Evolutionary conservation across 2,797 vertebrate genomes (phyloP), one percentile per base, ranked within the genome.

Genomic region (Cyprinodon diabolis): DNA sequence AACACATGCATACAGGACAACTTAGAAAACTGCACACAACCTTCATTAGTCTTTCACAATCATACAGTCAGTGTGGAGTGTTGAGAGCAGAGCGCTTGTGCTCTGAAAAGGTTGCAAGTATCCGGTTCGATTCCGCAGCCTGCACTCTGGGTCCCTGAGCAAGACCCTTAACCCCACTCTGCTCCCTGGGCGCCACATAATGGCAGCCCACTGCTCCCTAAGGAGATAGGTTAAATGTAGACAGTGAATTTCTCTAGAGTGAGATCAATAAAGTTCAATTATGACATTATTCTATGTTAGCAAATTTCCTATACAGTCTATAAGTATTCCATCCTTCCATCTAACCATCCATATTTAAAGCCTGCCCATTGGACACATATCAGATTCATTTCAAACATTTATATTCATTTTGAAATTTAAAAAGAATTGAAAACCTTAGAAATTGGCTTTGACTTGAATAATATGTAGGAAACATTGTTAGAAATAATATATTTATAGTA

Each of bases 41-140:
- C 23, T 69, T 48, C 4, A 58, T 63, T 6, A 49, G 52, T 4
- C 76, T 65, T 71, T 67, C 3, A 72, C 60, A 69, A 67, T 84
- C 68, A 76, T 13, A 66, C 30, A 30, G 30, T 30, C 30, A 30
- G 30, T 30, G 30, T 3, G 19, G 19, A 17, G 19, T 15, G 13
- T 15, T 51, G 30, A 30, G 30, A 30, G 30, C 30, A 30, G 30
- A 30, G 30, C 30, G 30, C 30, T 30, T 30, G 30, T 30, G 25
- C 25, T 30, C 25, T 30, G 25, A 2, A 30, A 30, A 30, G 25
- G 25, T 30, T 30, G 25, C 25, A 30, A 30, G 25, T 30, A 30
- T 30, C 30, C 30, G 2, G 30, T 30, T 30, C 30, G 30, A 30
- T 30, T 30, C 30, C 30, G 0, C 30, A 30, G 30, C 30, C 30